Conservation (phyloP, 2,888 invertebrate genomes). For the Lobophora halterata region DNA sequence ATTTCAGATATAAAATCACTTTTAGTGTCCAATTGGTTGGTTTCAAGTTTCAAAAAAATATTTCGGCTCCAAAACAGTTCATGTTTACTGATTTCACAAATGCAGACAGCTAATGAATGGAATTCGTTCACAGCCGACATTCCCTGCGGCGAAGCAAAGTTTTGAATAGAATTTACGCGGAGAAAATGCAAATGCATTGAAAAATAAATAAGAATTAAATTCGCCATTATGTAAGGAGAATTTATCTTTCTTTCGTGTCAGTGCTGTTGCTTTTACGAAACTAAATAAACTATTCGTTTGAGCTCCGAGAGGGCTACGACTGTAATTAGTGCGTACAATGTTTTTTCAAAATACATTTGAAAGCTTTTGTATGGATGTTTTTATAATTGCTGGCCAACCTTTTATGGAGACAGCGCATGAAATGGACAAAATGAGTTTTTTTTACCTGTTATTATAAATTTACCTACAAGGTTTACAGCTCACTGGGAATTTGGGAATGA, state of each 20-base stretch:
- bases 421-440: slow-evolving; percentile 14
- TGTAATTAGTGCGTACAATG: slow-evolving; percentile 13
- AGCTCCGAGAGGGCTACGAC: slow-evolving; percentile 6
- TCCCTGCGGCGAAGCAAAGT: slow-evolving; percentile 1
- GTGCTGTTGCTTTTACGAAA: slow-evolving; percentile 4
- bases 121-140: slow-evolving; percentile 13
- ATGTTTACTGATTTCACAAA: slow-evolving; percentile 28
- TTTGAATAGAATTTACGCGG: slow-evolving; percentile 15
- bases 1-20: slow-evolving; percentile 29
- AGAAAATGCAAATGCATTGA: slow-evolving; percentile 12
- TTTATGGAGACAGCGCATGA: background rate
- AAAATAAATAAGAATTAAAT: slow-evolving; percentile 17
- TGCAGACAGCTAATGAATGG: slow-evolving; percentile 30
- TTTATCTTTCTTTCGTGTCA: slow-evolving; percentile 8
- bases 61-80: slow-evolving; percentile 33
- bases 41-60: slow-evolving; percentile 27
- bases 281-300: slow-evolving; percentile 5
- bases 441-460: slow-evolving; percentile 4
- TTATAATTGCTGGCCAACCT: slow-evolving; percentile 7
- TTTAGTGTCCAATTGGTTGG: slow-evolving; percentile 12
- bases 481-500: too few species aligned
- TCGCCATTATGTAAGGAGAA: slow-evolving; percentile 15
- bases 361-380: slow-evolving; percentile 8
- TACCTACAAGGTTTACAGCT: background rate
- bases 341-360: slow-evolving; percentile 9